phyloP scores from a whole-genome alignment of 1,140 invertebrate genomes.

The Linepithema humile region DNA sequence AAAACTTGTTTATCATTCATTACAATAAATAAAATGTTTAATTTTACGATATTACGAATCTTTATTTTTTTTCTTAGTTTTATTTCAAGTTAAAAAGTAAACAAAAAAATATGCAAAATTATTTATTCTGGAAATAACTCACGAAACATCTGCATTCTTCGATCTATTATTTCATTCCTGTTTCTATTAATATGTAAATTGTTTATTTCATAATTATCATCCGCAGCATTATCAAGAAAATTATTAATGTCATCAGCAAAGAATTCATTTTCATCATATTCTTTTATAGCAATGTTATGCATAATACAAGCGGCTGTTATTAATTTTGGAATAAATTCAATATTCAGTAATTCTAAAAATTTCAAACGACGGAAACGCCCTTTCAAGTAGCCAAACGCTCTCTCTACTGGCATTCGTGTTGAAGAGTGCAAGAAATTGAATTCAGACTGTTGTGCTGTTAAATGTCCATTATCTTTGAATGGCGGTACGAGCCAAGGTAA shows the following conservation, averaged over 20 bases:
- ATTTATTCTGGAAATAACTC: not conserved
- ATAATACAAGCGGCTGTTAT: not conserved
- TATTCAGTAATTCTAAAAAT: not conserved
- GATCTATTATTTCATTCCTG: not conserved
- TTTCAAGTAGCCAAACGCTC: no score
- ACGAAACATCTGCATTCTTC: not conserved
- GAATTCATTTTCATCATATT: not conserved
- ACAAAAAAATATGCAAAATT: no score
- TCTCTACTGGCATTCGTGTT: not conserved
- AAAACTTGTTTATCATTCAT: no score
- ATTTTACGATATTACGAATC: no score
- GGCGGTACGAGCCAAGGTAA: slow-evolving; percentile 58
- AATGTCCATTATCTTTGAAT: no score
- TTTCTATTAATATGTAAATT: not conserved
- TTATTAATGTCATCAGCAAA: not conserved
- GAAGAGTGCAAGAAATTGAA: not conserved
- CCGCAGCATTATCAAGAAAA: not conserved
- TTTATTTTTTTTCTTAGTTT: no score
- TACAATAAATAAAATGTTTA: no score
- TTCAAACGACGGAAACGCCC: not conserved
- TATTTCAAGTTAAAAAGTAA: no score
- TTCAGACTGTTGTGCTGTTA: not conserved
- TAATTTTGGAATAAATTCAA: not conserved
- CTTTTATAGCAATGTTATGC: not conserved
- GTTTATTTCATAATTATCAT: not conserved